These are phyloP conservation scores for Macrobrachium rosenbergii DNA, from an alignment of 1,140 invertebrate species.

Conservation along the genomic window DNA sequence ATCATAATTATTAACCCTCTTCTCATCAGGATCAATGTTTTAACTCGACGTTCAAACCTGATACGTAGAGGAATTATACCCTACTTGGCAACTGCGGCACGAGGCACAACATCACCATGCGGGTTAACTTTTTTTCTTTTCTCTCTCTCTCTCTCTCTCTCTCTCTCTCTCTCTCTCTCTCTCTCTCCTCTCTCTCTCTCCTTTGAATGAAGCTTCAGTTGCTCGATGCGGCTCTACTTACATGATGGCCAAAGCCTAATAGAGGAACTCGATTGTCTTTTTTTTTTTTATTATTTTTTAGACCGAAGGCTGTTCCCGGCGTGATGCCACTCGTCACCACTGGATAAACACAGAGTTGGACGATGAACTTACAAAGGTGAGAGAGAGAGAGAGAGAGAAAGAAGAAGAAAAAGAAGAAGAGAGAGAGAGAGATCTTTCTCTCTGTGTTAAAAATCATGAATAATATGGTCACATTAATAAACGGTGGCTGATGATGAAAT, in stretches of 20 bases:
- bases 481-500: too few relatives aligned
- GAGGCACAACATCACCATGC: constrained; percentile 53
- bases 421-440: too few relatives aligned
- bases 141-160: neutral
- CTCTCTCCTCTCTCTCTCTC: neutral
- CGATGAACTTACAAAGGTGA: neutral
- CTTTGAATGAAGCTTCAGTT: neutral
- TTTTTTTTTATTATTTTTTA: neutral
- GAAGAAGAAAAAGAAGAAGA: too few relatives aligned
- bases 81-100: constrained; percentile 42
- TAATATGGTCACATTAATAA: too few relatives aligned
- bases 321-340: too few relatives aligned
- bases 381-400: constrained; percentile 37
- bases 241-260: constrained; percentile 21
- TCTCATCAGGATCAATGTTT: too few relatives aligned
- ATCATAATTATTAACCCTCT: too few relatives aligned
- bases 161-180: neutral
- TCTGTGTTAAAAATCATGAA: too few relatives aligned
- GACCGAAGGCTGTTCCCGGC: too few relatives aligned
- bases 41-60: too few relatives aligned
- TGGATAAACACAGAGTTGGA: too few relatives aligned
- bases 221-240: neutral
- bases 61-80: neutral
- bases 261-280: neutral
- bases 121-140: constrained; percentile 48